phyloP scores from a whole-genome alignment of 2,113 vertebrate genomes.

The Grammatotria lemairii region DNA sequence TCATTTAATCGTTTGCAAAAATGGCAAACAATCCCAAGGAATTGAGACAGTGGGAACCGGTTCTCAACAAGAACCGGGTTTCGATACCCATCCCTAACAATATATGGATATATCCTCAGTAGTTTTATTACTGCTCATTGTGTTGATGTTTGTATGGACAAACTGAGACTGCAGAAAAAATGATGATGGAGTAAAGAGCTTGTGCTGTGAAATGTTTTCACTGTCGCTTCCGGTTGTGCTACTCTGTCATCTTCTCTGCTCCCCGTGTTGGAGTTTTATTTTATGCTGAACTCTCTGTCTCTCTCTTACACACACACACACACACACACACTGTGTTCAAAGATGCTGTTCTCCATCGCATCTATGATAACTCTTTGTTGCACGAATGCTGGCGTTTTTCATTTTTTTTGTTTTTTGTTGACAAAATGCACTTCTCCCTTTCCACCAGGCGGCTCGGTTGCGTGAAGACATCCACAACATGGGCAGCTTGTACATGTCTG shows the following conservation, averaged over 20 bases:
- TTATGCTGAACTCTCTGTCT: not conserved
- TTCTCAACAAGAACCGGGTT: too few species aligned
- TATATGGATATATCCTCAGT: not conserved
- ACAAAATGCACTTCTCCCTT: not conserved
- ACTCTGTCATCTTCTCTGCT: not conserved
- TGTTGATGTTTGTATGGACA: not conserved
- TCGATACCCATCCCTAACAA: not conserved
- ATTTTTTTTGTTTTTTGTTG: not conserved
- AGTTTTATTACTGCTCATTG: not conserved
- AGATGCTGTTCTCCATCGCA: not conserved
- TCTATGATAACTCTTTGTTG: not conserved
- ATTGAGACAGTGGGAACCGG: too few species aligned
- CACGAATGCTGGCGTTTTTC: not conserved
- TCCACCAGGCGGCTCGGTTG: conserved; percentile 83
- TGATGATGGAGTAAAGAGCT: not conserved
- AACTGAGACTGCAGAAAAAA: not conserved
- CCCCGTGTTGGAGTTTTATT: not conserved
- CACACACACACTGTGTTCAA: not conserved
- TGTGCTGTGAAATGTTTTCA: not conserved
- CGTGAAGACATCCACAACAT: conserved; percentile 95
- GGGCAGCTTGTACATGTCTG: conserved; percentile 97
- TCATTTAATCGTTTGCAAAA: too few species aligned
- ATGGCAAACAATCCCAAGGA: too few species aligned
- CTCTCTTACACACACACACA: fast-evolving
- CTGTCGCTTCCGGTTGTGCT: not conserved